phyloP scores from a whole-genome alignment of 2,113 vertebrate species.

The Alaudala cheleensis region DNA sequence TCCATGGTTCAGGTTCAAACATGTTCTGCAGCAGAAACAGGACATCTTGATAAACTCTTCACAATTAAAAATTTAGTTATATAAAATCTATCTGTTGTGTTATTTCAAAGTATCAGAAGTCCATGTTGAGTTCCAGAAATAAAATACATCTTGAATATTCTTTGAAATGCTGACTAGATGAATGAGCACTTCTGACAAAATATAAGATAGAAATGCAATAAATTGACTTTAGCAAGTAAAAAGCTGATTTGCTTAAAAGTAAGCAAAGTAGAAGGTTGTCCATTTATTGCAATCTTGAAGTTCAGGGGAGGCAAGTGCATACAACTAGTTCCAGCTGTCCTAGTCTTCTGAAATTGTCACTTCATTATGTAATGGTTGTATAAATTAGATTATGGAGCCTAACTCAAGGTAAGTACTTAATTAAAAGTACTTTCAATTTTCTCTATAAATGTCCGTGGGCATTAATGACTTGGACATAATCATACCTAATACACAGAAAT shows the following conservation, averaged over 20 bases:
- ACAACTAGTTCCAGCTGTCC: not conserved
- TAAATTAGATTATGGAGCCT: not conserved
- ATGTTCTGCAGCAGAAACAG: not conserved
- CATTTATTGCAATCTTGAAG: not conserved
- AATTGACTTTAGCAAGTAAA: not conserved
- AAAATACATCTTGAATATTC: not conserved
- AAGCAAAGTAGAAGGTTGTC: not conserved
- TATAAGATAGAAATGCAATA: not conserved
- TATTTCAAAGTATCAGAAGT: not conserved
- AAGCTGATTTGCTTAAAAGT: not conserved
- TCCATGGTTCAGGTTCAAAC: not conserved
- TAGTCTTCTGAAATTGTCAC: not conserved
- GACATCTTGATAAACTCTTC: not conserved
- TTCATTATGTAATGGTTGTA: not conserved
- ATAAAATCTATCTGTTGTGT: not conserved
- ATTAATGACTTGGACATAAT: not conserved
- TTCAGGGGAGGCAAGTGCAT: not conserved
- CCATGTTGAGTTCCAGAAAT: not conserved
- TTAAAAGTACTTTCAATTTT: not conserved
- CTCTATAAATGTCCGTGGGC: not conserved
- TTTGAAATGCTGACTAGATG: not conserved
- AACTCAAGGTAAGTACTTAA: not conserved
- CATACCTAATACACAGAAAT: not conserved
- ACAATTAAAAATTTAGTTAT: not conserved
- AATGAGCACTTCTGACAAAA: not conserved